Conservation (phyloP, 2,113 vertebrate genomes). For the Pollimyrus isidori region DNA sequence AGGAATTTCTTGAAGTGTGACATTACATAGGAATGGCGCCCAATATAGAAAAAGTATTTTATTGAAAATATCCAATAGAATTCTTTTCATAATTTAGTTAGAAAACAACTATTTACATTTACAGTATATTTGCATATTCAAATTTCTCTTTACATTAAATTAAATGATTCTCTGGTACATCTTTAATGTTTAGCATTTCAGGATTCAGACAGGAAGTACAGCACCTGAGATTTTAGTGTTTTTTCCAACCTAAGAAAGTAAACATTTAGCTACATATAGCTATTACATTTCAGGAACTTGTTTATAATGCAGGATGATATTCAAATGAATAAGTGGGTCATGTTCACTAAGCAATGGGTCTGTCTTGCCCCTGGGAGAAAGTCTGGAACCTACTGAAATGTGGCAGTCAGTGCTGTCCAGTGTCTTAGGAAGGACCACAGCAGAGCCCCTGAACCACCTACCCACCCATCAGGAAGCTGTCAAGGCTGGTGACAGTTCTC, state of each 20-base stretch:
- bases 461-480: neutral
- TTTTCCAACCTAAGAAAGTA: neutral
- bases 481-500: neutral
- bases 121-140: neutral
- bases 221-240: neutral
- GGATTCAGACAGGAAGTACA: neutral
- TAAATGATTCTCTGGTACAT: neutral
- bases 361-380: no score
- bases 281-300: neutral
- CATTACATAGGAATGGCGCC: neutral
- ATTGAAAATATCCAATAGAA: neutral
- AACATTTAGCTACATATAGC: neutral
- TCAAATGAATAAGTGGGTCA: neutral
- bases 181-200: neutral
- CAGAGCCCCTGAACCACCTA: neutral
- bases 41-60: conserved; percentile 1
- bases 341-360: neutral
- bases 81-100: conserved; percentile 6
- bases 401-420: neutral
- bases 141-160: neutral
- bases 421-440: neutral
- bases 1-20: neutral
- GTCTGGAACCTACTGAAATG: neutral
- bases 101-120: conserved; percentile 12
- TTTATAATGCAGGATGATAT: neutral